Base-by-base conservation (phyloP, 2,888 invertebrate species). In the Pharmacophagus antenor region DNA sequence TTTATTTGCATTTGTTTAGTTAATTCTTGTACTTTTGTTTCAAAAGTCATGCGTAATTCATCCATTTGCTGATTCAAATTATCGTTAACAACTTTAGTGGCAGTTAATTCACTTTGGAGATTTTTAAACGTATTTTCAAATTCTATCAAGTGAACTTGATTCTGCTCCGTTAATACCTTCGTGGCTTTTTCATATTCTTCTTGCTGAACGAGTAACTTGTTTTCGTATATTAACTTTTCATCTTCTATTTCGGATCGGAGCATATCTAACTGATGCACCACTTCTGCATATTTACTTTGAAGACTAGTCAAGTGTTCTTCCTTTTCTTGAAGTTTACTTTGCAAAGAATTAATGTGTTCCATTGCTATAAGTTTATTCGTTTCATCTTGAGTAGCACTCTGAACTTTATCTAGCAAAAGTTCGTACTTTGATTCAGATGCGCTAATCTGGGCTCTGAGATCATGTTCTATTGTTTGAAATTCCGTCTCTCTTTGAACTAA, bases 401-500 rank as follows among this genome's bases (percentile, higher is more conserved):
- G 90, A 22, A 90, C 80, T 62, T 76, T 85, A 66, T 89, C 88
- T 27, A 90, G 72, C 64, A 90, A 75, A 63, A 86, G 85, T 63
- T 90, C 90, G 70, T 89, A 90, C 71, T 88, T 90, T 2, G 74
- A 80, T 71, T 92, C 92, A 48, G 91, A 77, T 65, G 86, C 84
- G 66, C 72, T 81, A 27, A 94, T 78, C 78, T 94, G 92, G 47
- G 77, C 78, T 68, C 88, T 80, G 10, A 93, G 78, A 53, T 88
- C 87, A 56, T 82, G 77, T 78, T 93, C 93, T 5, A 77, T 73
- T 65, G 87, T 84, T 62, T 88, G 84, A 70, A 94, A 94, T 68
- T 94, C 94, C 10, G 80, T 84, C 84, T 94, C 94, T 46, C 93
- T 91, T 67, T 92, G 89, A n/a, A 92, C 87, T 60, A 94, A 76